Base-by-base conservation (phyloP, 2,113 vertebrate genomes). In the Aix galericulata region DNA sequence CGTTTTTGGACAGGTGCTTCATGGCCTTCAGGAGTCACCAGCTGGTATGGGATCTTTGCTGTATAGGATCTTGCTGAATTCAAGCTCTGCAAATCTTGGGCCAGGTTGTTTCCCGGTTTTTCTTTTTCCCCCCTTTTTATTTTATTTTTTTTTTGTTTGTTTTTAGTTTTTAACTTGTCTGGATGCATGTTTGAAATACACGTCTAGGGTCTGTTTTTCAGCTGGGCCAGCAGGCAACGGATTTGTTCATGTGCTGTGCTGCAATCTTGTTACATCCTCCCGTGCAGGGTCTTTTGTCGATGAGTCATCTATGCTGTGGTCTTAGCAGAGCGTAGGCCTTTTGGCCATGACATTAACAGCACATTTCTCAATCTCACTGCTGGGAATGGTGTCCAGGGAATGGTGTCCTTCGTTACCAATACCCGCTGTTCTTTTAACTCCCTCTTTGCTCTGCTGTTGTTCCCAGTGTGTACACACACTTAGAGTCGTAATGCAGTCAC, bases 281-380 rank as follows among this genome's bases (percentile, higher is more conserved):
- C 58, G 52, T 55, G 18, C 52, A 46, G 27, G 58, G 68, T 69
- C 72, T 81, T 80, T 68, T 62, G 59, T 64, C 63, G 31, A 66
- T 95, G 92, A 93, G 26, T 96, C 91, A 91, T 68, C 64, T 60
- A 3, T 38, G 13, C 64, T 86, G 73, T 56, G 42, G 55, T 82
- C 15, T 74, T 46, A 60, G n/a, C 29, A 67, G 55, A 74, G 69
- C 1, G 10, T 5, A 68, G 80, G 52, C 86, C 78, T 93, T 91
- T 91, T 80, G 79, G 36, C 85, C 38, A 1, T 81, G 62, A 72
- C 34, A 82, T 78, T 89, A 89, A 55, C 56, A 60, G 10, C 34
- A 2, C 27, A 78, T 95, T 95, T 94, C 94, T 92, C 93, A 95
- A 91, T 87, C 88, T 81, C 3, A 1, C 16, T 97, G 92, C 93